Base-by-base conservation (phyloP, 2,113 vertebrate genomes). In the Thinocorus orbignyianus region DNA sequence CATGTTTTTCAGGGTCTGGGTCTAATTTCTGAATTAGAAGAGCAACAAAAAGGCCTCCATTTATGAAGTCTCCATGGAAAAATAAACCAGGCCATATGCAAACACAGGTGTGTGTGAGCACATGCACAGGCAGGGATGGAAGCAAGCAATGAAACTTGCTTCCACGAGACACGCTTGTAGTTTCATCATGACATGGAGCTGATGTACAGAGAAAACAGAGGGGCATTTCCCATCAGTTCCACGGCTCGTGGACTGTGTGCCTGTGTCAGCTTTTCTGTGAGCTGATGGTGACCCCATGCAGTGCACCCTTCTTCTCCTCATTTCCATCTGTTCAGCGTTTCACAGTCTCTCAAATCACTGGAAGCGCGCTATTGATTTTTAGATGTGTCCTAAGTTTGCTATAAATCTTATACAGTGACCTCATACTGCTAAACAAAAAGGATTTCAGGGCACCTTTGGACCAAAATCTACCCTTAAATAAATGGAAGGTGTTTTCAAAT, bases 241-340 rank as follows among this genome's bases (percentile, higher is more conserved):
- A 0, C 37, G 46, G 51, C 71, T 93, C 64, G 2, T 11, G 48
- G 61, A 33, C 62, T 19, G 10, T 46, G 23, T 57, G 55, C n/a
- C 44, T 77, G 26, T 44, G 37, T 83, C 61, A 82, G 70, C 39
- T 88, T 86, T 81, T 78, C 86, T 81, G 48, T 70, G 92, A 92
- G 79, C 68, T 60, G 58, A 26, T 49, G 58, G 85, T 95, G 79
- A 92, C 86, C 72, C 65, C 39, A 28, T 64, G 73, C 73, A 81
- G 77, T 37, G 52, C 62, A 31, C 54, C 6, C 3, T 91, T 93
- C n/a, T 41, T 88, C 57, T 92, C 74, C 73, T 87, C 31, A 13
- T 94, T 92, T 89, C 83, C 65, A 79, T 93, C 86, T 91, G 80
- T 92, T 95, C 66, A 52, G 48, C 80, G 15, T 85, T 94, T 90